phyloP scores from a whole-genome alignment of 1,140 invertebrate genomes.

The Brachionus paranguensis region DNA sequence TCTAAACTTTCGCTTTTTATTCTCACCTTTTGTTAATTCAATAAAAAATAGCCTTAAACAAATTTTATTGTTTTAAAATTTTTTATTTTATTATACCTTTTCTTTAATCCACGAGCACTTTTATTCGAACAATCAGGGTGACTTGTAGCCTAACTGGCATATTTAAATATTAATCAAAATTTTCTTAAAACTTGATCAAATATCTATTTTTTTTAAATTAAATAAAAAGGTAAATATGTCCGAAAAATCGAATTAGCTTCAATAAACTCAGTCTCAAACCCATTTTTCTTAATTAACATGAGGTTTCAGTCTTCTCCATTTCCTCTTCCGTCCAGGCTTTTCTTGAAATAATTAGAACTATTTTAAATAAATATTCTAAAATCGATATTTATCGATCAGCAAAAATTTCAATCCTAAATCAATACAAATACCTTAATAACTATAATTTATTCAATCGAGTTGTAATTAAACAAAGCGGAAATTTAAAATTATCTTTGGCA shows the following conservation, averaged over 20 bases:
- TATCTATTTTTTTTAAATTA: background rate
- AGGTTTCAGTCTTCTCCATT: background rate
- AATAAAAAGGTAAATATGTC: background rate
- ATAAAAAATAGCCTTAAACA: background rate
- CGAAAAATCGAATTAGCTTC: background rate
- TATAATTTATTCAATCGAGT: background rate
- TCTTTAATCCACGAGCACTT: background rate
- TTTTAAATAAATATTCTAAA: background rate
- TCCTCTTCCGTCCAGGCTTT: background rate
- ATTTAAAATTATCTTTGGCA: background rate
- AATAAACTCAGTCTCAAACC: background rate
- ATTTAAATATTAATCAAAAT: background rate
- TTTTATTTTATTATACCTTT: background rate
- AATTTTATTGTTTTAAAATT: background rate
- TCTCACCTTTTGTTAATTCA: background rate
- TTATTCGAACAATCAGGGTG: background rate
- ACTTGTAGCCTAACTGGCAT: background rate
- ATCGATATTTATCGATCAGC: background rate
- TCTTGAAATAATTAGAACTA: background rate
- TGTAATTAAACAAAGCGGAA: background rate
- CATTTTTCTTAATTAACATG: background rate
- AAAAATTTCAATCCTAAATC: background rate
- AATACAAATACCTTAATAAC: background rate
- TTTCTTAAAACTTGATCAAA: background rate
- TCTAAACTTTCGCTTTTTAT: background rate